Conservation (phyloP, 1,140 invertebrate genomes). For the Aphidius gifuensis region DNA sequence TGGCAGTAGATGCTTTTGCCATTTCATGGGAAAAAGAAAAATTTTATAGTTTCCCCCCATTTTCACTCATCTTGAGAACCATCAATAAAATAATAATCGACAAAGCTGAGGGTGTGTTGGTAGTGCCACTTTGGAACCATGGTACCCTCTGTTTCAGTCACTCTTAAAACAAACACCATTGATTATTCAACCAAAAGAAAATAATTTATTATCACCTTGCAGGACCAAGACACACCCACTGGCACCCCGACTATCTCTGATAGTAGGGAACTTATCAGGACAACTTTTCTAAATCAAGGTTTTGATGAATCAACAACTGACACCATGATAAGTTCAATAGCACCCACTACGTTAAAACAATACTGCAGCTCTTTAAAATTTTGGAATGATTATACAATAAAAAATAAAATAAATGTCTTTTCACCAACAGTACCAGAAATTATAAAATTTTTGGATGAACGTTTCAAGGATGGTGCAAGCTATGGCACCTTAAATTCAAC, state of each 20-base stretch:
- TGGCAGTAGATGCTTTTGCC: slow-evolving; percentile 20
- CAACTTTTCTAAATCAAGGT: slow-evolving; percentile 7
- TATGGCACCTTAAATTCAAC: slow-evolving; percentile 33
- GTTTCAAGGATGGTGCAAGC: slow-evolving; percentile 4
- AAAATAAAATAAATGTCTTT: slow-evolving; percentile 18
- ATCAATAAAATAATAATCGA: slow-evolving; percentile 13
- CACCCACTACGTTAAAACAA: no score
- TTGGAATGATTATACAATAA: slow-evolving; percentile 25
- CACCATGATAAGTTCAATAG: not conserved
- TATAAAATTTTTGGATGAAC: slow-evolving; percentile 14
- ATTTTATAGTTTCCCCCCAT: slow-evolving; percentile 19
- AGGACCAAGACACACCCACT: slow-evolving; percentile 9
- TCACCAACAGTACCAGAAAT: slow-evolving; percentile 14
- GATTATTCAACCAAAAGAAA: slow-evolving; percentile 5
- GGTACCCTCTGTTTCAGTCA: slow-evolving; percentile 8
- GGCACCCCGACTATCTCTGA: slow-evolving; percentile 11
- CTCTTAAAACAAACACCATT: slow-evolving; percentile 6
- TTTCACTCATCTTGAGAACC: slow-evolving; percentile 10
- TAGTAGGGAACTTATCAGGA: slow-evolving; percentile 16
- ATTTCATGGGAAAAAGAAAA: slow-evolving; percentile 13
- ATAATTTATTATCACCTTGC: slow-evolving; percentile 7
- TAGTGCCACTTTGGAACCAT: slow-evolving; percentile 17
- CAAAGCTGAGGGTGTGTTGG: slow-evolving; percentile 4
- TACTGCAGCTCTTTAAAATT: slow-evolving; percentile 28
- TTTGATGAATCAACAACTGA: slow-evolving; percentile 1